Percentiles rank a stretch among this genome's conserved stretches.
phyloP scores from a whole-genome alignment of 2,888 invertebrate genomes.

The Cantharis lateralis region DNA sequence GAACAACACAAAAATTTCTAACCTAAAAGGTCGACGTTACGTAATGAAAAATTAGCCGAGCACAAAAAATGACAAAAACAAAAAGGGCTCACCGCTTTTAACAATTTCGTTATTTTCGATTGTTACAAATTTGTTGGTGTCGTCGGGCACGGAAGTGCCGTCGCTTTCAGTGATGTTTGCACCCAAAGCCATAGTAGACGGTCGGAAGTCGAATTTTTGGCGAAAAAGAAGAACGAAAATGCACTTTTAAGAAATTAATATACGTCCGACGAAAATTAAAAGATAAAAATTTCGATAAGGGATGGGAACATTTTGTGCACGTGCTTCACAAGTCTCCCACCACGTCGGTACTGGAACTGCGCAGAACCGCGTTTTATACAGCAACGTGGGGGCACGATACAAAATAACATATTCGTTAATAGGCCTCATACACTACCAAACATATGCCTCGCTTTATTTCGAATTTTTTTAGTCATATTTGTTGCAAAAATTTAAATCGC shows the following conservation, averaged over 20 bases:
- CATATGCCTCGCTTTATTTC: too few species aligned
- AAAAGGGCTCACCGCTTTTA: not conserved
- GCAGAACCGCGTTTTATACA: not conserved
- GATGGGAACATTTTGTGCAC: slow-evolving; percentile 25
- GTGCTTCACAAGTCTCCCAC: slow-evolving; percentile 25
- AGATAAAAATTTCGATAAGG: slow-evolving; percentile 7
- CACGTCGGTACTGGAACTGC: not conserved
- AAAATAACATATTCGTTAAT: not conserved
- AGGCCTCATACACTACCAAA: not conserved
- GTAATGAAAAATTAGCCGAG: slow-evolving; percentile 3
- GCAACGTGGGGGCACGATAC: not conserved
- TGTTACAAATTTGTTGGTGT: slow-evolving; percentile 33
- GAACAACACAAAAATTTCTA: not conserved
- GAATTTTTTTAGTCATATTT: too few species aligned
- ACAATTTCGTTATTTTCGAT: slow-evolving; percentile 30
- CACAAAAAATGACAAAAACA: not conserved
- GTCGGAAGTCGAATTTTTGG: not conserved
- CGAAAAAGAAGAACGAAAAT: not conserved
- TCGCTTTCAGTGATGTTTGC: slow-evolving; percentile 42
- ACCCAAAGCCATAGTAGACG: slow-evolving; percentile 45
- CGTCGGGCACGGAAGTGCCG: slow-evolving; percentile 36
- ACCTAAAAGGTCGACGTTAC: not conserved
- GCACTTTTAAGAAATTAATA: not conserved
- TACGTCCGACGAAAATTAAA: not conserved
- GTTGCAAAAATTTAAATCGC: too few species aligned